A percentile compares a stretch with the other conserved stretches of the same genome.
Conservation (phyloP, 2,888 invertebrate genomes). For the Pediacus dermestoides region DNA sequence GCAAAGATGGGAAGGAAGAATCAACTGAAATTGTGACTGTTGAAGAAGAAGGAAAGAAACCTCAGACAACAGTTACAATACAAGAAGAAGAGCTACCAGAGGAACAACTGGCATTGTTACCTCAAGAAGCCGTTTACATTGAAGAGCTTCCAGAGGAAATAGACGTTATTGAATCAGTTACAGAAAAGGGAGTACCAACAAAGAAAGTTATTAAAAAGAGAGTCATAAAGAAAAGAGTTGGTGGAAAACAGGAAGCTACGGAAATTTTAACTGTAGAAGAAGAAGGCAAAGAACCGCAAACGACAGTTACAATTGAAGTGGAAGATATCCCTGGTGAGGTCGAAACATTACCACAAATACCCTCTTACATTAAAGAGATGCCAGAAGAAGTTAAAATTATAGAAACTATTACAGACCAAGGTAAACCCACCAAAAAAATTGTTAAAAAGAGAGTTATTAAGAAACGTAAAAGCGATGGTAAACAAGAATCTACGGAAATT, state of each 20-base stretch:
- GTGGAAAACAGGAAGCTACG: conserved; percentile 37
- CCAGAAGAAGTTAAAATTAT: conserved; percentile 34
- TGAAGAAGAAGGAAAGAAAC: conserved; percentile 35
- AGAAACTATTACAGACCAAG: conserved; percentile 26
- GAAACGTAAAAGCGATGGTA: conserved; percentile 40
- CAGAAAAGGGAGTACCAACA: conserved; percentile 35
- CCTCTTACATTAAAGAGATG: conserved; percentile 31
- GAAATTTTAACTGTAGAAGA: conserved; percentile 42
- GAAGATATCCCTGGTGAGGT: conserved; percentile 30
- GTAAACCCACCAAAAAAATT: conserved; percentile 31
- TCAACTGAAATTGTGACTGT: conserved; percentile 47
- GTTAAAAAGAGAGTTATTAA: conserved; percentile 44
- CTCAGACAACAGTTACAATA: conserved; percentile 38
- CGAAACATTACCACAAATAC: conserved; percentile 24
- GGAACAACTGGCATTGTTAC: no score
- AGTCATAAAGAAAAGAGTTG: conserved; percentile 30
- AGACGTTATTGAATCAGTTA: conserved; percentile 34
- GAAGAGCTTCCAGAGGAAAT: conserved; percentile 34
- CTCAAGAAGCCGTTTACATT: conserved; percentile 8
- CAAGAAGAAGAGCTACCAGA: conserved; percentile 34
- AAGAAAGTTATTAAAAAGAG: conserved; percentile 34
- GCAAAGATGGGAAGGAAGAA: conserved; percentile 35
- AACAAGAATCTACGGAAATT: conserved; percentile 46
- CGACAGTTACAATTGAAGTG: conserved; percentile 38
- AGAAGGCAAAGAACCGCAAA: conserved; percentile 45